These are phyloP conservation scores for Antheraea pernyi DNA, from an alignment of 1,140 invertebrate genomes.

Conservation along the genomic window DNA sequence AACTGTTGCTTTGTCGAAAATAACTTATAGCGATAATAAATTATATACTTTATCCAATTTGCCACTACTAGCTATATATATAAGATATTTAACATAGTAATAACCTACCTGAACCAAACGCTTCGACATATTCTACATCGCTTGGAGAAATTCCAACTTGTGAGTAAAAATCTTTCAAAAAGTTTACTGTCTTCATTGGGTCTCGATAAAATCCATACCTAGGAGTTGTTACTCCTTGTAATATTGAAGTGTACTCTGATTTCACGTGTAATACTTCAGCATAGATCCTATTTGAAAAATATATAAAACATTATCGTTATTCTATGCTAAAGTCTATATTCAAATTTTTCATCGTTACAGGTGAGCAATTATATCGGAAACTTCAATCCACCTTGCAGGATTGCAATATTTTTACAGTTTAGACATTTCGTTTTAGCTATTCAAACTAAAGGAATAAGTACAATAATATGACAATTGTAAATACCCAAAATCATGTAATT, in stretches of 20 bases:
- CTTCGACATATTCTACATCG: conserved; percentile 85
- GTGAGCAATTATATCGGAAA: too few species aligned
- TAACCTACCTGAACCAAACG: conserved; percentile 82
- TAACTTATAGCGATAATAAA: neutral
- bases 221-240: conserved; percentile 23
- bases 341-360: too few species aligned
- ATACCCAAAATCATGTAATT: too few species aligned
- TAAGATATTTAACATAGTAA: too few species aligned
- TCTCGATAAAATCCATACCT: conserved; percentile 77
- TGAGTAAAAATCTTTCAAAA: conserved; percentile 78
- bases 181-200: conserved; percentile 77
- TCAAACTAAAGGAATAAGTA: too few species aligned
- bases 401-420: too few species aligned
- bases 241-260: conserved; percentile 66
- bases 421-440: too few species aligned
- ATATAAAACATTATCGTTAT: conserved; percentile 16
- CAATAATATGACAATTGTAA: too few species aligned
- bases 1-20: neutral
- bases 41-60: neutral
- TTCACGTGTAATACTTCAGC: conserved; percentile 85
- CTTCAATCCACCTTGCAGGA: too few species aligned
- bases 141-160: conserved; percentile 82
- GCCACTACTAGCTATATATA: neutral
- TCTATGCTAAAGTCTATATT: too few species aligned
- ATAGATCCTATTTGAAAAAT: conserved; percentile 82